Conservation (phyloP, 1,140 invertebrate genomes). For the Drosophila melanogaster region Release_6_plus_ISO1_MT NC_004354.4:21557001-21557500, state of each 20-base stretch:
- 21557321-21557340: slow-evolving; percentile 84
- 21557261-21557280: slow-evolving; percentile 1
- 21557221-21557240: background rate
- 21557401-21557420: slow-evolving; percentile 52
- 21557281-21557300: background rate
- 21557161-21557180: slow-evolving; percentile 83
- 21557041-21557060: slow-evolving; percentile 48
- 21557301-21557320: slow-evolving; percentile 72
- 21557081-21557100: slow-evolving; percentile 50
- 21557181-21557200: slow-evolving; percentile 77
- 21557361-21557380: slow-evolving; percentile 3
- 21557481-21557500: slow-evolving; percentile 5
- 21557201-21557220: slow-evolving; percentile 1
- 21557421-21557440: too few relatives aligned
- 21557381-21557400: slow-evolving; percentile 62
- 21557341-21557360: slow-evolving; percentile 77
- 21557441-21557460: slow-evolving; percentile 23
- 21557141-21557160: slow-evolving; percentile 76
- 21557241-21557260: background rate
- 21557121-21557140: background rate
- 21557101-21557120: background rate
- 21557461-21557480: background rate
- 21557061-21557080: slow-evolving; percentile 80
- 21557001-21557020: slow-evolving; percentile 80
- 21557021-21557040: slow-evolving; percentile 25